Conservation (phyloP, 2,113 vertebrate species). For the Capreolus pygargus region DNA sequence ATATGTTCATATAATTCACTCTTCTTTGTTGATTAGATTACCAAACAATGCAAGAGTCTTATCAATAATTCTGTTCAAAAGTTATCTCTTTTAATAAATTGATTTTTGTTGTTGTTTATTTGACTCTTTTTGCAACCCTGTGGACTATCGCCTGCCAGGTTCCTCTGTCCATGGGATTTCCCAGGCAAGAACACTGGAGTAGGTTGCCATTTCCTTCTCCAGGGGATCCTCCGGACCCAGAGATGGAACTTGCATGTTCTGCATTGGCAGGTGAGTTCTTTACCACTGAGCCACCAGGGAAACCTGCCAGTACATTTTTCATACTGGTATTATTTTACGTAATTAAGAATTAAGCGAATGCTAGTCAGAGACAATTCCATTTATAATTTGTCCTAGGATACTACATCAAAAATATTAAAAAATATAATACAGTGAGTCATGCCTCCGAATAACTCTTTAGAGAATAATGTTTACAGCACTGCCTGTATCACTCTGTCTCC, state of each 20-base stretch:
- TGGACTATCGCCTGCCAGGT: neutral
- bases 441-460: neutral
- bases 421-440: neutral
- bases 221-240: neutral
- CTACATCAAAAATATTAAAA: neutral
- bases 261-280: neutral
- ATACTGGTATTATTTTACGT: neutral
- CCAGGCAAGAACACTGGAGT: neutral
- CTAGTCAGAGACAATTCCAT: neutral
- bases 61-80: neutral
- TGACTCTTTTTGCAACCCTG: neutral
- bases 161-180: neutral
- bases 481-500: neutral
- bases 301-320: neutral
- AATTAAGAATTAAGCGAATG: neutral
- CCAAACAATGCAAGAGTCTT: conserved; percentile 5
- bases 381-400: conserved; percentile 16
- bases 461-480: neutral
- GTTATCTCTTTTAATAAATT: neutral
- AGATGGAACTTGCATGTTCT: neutral
- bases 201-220: neutral
- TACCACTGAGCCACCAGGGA: neutral
- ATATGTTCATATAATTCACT: neutral
- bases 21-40: conserved; percentile 2
- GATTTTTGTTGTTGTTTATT: neutral